Base-by-base conservation (phyloP, 1,140 invertebrate species). In the Lasioglossum baleicum region DNA sequence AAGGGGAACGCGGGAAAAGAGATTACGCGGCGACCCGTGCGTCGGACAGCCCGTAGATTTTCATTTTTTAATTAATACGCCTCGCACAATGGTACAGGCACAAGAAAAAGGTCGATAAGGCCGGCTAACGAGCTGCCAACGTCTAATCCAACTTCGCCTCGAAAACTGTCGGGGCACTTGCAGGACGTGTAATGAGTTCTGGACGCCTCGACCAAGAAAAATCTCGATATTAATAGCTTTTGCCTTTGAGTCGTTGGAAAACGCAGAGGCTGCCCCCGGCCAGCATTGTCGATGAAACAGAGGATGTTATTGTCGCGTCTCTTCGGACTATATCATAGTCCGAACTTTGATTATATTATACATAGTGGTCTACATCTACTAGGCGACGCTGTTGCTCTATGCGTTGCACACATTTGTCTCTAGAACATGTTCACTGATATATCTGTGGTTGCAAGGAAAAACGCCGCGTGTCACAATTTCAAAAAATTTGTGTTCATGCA, bases 11-110 rank as follows among this genome's bases (percentile, higher is more conserved):
- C 53, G 53, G 11, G 81, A 31, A 63, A 71, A 44, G 56, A 44
- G 78, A 85, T 84, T 82, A 79, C 26, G 40, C 69, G 35, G 58
- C 60, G 64, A 51, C 44, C 73, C 56, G 65, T 85, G 66, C 68
- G 71, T 60, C 22, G 74, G 70, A 78, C 79, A 80, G 61, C 35
- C 68, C 65, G 66, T 31, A 70, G 60, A 85, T 85, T 83, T 86
- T 83, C 75, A 86, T 83, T 85, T 80, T 84, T 71, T 82, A 82
- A 85, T 86, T 86, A 86, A 86, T 86, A 85, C 76, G 80, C 10
- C 58, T 53, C 17, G 66, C 58, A 69, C 67, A 84, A 82, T 79
- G 71, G 74, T 53, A 72, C 42, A 56, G 31, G 15, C 22, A 48
- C 11, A 44, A 13, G 67, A 60, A 35, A 15, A 66, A 42, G 83